These are phyloP conservation scores for Pyrgus malvae DNA, from an alignment of 2,888 invertebrate genomes.

Conservation along the genomic window DNA sequence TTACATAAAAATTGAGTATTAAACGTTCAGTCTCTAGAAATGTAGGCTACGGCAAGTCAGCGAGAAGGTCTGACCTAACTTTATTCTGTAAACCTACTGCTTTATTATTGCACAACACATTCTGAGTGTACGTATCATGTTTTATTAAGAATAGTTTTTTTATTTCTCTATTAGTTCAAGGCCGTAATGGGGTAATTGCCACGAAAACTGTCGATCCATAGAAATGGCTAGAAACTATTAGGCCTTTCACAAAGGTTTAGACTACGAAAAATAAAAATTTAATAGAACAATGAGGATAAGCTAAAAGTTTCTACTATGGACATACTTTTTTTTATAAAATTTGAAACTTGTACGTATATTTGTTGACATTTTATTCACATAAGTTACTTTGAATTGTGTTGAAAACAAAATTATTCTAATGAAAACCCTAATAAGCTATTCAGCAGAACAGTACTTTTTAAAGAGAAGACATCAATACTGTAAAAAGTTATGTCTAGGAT, in stretches of 20 bases:
- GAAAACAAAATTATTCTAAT: background rate
- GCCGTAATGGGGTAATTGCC: constrained; percentile 41
- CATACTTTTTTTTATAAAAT: background rate
- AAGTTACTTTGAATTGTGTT: background rate
- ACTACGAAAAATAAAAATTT: background rate
- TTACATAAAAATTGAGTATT: constrained; percentile 40
- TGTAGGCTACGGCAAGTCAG: constrained; percentile 56
- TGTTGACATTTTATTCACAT: background rate
- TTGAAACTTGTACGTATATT: constrained; percentile 9
- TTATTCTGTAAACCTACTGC: constrained; percentile 60
- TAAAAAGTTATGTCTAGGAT: constrained; percentile 2
- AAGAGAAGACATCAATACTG: constrained; percentile 6
- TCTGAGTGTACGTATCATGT: constrained; percentile 74
- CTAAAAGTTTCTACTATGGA: background rate
- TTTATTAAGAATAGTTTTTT: constrained; percentile 44
- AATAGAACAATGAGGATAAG: background rate
- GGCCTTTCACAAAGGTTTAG: constrained; percentile 6
- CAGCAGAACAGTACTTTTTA: constrained; percentile 7
- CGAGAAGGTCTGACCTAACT: constrained; percentile 61
- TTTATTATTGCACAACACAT: constrained; percentile 78
- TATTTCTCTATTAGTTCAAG: constrained; percentile 50
- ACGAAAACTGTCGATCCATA: constrained; percentile 48
- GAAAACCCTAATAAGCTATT: constrained; percentile 11
- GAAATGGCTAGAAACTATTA: constrained; percentile 6
- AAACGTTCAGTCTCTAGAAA: constrained; percentile 60